These are phyloP conservation scores for Uria aalge DNA, from an alignment of 2,113 vertebrate species.

Conservation along the genomic window DNA sequence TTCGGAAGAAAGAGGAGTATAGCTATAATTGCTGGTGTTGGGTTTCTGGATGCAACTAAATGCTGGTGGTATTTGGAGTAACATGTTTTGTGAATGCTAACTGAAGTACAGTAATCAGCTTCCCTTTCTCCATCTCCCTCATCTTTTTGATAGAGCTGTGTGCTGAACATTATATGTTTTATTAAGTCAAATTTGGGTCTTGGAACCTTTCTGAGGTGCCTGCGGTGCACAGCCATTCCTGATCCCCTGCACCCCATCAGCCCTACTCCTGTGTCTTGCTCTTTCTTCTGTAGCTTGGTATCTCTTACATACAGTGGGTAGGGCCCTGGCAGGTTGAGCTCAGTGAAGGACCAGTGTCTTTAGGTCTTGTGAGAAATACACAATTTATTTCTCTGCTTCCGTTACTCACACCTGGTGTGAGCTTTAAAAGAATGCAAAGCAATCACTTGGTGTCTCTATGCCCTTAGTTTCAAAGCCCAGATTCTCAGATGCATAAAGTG, in stretches of 20 bases:
- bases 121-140: neutral
- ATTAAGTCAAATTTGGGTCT: neutral
- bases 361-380: neutral
- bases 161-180: neutral
- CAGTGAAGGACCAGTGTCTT: neutral
- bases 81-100: neutral
- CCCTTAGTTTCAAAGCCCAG: neutral
- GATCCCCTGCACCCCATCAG: neutral
- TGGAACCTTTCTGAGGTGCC: neutral
- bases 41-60: neutral
- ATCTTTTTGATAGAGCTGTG: neutral
- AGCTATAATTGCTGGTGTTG: neutral
- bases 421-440: neutral
- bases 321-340: neutral
- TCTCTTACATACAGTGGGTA: neutral
- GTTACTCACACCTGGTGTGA: neutral
- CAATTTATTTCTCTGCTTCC: neutral
- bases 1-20: neutral
- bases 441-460: neutral
- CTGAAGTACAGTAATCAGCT: neutral
- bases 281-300: neutral
- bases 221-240: neutral
- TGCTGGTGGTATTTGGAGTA: neutral
- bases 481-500: neutral
- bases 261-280: neutral